Conservation (phyloP, 2,888 invertebrate genomes). For the Coleophora deauratella region DNA sequence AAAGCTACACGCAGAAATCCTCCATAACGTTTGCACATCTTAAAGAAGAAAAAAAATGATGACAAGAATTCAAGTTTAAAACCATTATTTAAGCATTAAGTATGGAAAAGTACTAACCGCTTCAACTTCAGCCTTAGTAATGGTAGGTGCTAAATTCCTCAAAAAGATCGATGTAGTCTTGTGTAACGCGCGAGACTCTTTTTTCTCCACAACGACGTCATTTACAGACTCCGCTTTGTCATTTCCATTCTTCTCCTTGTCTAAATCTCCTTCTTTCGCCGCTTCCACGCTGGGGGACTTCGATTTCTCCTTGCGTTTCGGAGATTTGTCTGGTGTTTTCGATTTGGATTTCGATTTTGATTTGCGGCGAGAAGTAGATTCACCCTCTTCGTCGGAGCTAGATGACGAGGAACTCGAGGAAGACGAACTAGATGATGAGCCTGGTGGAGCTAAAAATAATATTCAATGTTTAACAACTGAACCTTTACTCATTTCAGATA, state of each 20-base stretch:
- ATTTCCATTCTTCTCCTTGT: conserved; percentile 44
- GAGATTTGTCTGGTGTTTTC: conserved; percentile 56
- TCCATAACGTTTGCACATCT: conserved; percentile 92
- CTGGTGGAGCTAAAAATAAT: conserved; percentile 49
- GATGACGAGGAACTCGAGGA: conserved; percentile 68
- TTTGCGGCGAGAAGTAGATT: conserved; percentile 43
- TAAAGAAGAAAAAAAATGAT: conserved; percentile 11
- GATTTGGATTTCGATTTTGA: conserved; percentile 50
- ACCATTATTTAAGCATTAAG: no score
- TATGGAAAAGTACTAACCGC: conserved; percentile 75
- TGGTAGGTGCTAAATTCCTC: conserved; percentile 95
- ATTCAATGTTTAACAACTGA: no score
- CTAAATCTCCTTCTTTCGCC: conserved; percentile 40
- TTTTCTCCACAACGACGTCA: conserved; percentile 60
- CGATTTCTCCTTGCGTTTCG: conserved; percentile 42
- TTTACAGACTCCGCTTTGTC: conserved; percentile 69
- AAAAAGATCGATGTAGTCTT: conserved; percentile 98
- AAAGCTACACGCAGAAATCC: conserved; percentile 97
- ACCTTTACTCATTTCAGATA: no score
- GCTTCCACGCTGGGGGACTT: conserved; percentile 46
- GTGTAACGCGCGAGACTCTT: conserved; percentile 84
- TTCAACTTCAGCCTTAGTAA: conserved; percentile 97
- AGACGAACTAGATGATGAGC: conserved; percentile 67
- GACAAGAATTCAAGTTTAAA: not conserved
- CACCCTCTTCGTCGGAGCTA: conserved; percentile 67